A percentile compares a stretch with the other conserved stretches of the same genome.
Evolutionary conservation across 2,797 vertebrate genomes (phyloP).

Genomic region (Erpetoichthys calabaricus): DNA sequence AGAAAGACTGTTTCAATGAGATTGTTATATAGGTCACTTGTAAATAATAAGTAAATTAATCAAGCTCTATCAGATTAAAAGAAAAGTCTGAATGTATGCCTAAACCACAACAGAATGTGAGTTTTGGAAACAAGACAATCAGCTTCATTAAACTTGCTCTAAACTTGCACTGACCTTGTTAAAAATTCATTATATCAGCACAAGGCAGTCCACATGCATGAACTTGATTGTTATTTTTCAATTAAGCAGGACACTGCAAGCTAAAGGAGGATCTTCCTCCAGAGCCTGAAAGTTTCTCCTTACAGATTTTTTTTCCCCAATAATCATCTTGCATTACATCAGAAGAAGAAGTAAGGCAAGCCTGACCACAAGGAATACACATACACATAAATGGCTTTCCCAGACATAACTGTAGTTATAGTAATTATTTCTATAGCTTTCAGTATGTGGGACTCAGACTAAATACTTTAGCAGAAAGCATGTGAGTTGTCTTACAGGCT

Average conservation of each 20-base stretch:
- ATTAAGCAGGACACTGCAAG: constrained; percentile 10
- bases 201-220: background rate
- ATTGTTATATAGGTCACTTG: too few relatives aligned
- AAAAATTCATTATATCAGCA: constrained; percentile 1
- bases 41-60: too few relatives aligned
- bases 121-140: background rate
- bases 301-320: background rate
- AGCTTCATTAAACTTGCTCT: background rate
- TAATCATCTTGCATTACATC: background rate
- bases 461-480: constrained; percentile 35
- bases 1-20: too few relatives aligned
- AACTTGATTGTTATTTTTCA: constrained; percentile 15
- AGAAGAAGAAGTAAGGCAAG: background rate
- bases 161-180: constrained; percentile 1
- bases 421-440: constrained; percentile 27
- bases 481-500: constrained; percentile 22
- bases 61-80: too few relatives aligned
- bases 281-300: constrained; percentile 1
- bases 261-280: constrained; percentile 11
- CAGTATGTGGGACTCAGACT: constrained; percentile 21
- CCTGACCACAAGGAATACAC: too few relatives aligned
- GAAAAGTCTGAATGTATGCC: too few relatives aligned
- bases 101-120: background rate
- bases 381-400: constrained; percentile 13
- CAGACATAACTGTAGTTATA: constrained; percentile 13